Base-by-base conservation (phyloP, 2,888 invertebrate species). In the Scaeva pyrastri region DNA sequence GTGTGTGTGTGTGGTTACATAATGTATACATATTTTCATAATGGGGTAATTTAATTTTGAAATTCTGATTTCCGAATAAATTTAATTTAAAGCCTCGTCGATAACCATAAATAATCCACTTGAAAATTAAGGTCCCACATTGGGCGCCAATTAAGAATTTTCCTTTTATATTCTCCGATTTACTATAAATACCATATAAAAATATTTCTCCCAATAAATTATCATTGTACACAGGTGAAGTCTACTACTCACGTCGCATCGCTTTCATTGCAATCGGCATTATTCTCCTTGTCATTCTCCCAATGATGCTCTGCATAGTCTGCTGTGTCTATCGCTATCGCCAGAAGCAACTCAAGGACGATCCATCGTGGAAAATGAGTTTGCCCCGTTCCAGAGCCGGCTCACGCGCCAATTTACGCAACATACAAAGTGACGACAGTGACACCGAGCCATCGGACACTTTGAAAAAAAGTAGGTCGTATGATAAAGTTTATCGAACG, bases 401-500 rank as follows among this genome's bases (percentile, higher is more conserved):
- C 5, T 95, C 95, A 56, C 93, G 94, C 83, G 93, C 94, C 81
- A 95, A 94, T 88, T 91, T 95, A 85, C 90, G 93, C 11, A 89
- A 89, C 6, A 41, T 94, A 12, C 89, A 89, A 26, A 90, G 90
- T n/a, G 95, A 94, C 4, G 94, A 92, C 88, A 94, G 94, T 90
- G 92, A 92, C 88, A 91, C 92, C 62, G 94, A 94, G 85, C 94
- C 94, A 88, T 94, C 93, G 89, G 93, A 94, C 68, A 93, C 94
- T 58, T 86, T 92, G 82, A 95, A 95, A 93, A 96, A 96, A 91
- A 94, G 95, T 89, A 94, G 96, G 88, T 95, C 94, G 88, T 97
- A 97, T 91, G 97, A 97, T 90, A 95, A 95, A 92, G 95, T 95
- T 70, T 98, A 98, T 92, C 94, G 95, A 88, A 98, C 97, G 11